A percentile compares a stretch with the other conserved stretches of the same genome.
Conservation (phyloP, 2,888 invertebrate species). For the Drosophila kanekoi region DNA sequence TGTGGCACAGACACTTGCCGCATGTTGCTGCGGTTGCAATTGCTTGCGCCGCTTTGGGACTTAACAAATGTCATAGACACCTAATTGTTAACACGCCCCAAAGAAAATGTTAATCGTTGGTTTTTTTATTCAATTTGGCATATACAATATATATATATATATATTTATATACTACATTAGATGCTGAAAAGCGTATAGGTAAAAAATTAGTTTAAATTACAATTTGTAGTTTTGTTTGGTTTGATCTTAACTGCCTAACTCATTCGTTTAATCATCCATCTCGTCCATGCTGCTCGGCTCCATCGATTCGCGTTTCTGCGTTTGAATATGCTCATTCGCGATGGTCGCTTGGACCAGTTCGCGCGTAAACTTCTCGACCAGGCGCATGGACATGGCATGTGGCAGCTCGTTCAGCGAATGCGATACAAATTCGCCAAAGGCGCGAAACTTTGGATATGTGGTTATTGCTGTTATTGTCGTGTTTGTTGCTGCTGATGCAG, state of each 20-base stretch:
- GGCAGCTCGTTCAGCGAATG: constrained; percentile 83
- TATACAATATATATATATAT: constrained; percentile 3
- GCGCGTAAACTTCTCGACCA: constrained; percentile 84
- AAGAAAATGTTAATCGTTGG: constrained; percentile 17
- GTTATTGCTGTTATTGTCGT: constrained; percentile 2
- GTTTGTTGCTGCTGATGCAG: neutral
- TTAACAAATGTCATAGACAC: constrained; percentile 23
- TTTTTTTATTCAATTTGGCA: constrained; percentile 34
- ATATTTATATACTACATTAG: neutral
- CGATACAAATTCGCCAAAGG: constrained; percentile 84
- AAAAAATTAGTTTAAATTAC: constrained; percentile 34
- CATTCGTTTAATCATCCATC: constrained; percentile 42
- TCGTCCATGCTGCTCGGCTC: constrained; percentile 55
- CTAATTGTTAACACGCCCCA: constrained; percentile 15
- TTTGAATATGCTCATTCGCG: constrained; percentile 10
- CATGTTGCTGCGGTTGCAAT: constrained; percentile 12
- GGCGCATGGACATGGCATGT: constrained; percentile 75
- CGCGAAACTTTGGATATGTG: constrained; percentile 66
- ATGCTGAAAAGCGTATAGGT: constrained; percentile 15
- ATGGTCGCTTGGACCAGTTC: constrained; percentile 83
- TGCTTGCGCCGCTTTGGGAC: constrained; percentile 17
- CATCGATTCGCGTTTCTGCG: constrained; percentile 21
- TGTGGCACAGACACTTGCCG: too few relatives aligned
- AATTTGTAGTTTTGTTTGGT: constrained; percentile 21
- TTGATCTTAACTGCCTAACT: constrained; percentile 22